Conservation (phyloP, 2,113 vertebrate species). For the Hippoglossus stenolepis region DNA sequence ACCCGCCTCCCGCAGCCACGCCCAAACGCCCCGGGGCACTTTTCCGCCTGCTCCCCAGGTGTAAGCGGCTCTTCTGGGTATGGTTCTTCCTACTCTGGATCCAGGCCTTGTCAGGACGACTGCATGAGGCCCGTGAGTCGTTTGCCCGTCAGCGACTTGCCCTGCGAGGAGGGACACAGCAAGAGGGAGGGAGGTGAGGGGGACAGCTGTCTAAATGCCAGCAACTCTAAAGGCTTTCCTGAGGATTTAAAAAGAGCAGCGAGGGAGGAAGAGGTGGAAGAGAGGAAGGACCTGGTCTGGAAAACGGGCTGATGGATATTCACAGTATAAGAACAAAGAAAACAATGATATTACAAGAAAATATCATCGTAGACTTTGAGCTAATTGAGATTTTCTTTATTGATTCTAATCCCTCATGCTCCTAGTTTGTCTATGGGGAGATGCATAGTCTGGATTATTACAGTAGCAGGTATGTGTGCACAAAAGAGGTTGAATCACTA, state of each 20-base stretch:
- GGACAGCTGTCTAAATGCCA: conserved; percentile 4
- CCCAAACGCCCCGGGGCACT: conserved; percentile 37
- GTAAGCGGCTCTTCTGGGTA: conserved; percentile 54
- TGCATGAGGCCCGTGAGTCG: conserved; percentile 98
- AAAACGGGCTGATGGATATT: background rate
- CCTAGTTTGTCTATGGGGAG: too few relatives aligned
- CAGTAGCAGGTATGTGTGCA: too few relatives aligned
- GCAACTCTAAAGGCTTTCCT: conserved; percentile 25
- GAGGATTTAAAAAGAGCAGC: background rate
- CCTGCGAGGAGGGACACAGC: conserved; percentile 80
- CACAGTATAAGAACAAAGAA: background rate
- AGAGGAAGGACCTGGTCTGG: background rate
- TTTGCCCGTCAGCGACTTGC: conserved; percentile 96
- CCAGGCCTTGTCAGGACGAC: conserved; percentile 90
- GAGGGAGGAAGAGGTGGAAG: background rate
- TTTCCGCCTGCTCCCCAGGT: conserved; percentile 31
- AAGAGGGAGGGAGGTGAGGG: background rate
- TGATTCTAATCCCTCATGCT: background rate
- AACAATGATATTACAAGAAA: background rate
- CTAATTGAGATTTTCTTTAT: background rate
- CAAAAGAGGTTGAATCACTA: too few relatives aligned
- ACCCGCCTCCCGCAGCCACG: conserved; percentile 38
- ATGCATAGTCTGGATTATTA: too few relatives aligned
- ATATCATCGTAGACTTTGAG: background rate
- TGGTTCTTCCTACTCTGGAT: conserved; percentile 40